Conservation (phyloP, 2,797 vertebrate species). For the Pristis pectinata region DNA sequence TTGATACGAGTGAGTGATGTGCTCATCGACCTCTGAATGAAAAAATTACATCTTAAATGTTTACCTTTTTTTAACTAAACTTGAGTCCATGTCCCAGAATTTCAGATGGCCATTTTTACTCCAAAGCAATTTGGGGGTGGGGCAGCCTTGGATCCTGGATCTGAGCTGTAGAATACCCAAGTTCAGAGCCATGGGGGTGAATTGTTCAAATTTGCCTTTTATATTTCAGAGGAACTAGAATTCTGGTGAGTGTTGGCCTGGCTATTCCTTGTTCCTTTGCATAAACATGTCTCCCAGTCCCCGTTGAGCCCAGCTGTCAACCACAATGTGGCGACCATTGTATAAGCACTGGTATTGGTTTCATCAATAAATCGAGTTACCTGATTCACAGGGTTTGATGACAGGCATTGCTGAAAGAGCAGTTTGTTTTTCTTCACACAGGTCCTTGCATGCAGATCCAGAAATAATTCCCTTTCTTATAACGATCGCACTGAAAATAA, state of each 20-base stretch:
- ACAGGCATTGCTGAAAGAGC: slow-evolving; percentile 78
- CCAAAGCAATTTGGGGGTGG: neutral
- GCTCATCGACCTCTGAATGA: neutral
- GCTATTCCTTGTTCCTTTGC: neutral
- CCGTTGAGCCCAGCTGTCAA: too few relatives aligned
- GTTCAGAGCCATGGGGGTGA: neutral
- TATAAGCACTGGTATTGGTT: neutral
- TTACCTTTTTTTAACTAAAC: neutral
- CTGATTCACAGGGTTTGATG: slow-evolving; percentile 81
- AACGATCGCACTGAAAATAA: slow-evolving; percentile 81
- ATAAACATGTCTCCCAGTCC: neutral
- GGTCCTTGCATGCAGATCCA: slow-evolving; percentile 80
- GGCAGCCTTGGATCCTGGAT: neutral
- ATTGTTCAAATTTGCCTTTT: neutral
- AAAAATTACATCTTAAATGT: neutral
- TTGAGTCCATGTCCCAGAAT: neutral
- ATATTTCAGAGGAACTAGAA: neutral
- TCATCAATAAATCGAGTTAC: slow-evolving; percentile 47
- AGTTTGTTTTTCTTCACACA: slow-evolving; percentile 78
- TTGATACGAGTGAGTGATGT: neutral
- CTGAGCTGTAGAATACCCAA: neutral
- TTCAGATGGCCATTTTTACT: neutral
- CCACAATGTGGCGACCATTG: neutral
- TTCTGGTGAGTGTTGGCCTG: neutral
- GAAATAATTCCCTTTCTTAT: slow-evolving; percentile 89